Base-by-base conservation (phyloP, 2,888 invertebrate genomes). In the Ennomos erosarius region DNA sequence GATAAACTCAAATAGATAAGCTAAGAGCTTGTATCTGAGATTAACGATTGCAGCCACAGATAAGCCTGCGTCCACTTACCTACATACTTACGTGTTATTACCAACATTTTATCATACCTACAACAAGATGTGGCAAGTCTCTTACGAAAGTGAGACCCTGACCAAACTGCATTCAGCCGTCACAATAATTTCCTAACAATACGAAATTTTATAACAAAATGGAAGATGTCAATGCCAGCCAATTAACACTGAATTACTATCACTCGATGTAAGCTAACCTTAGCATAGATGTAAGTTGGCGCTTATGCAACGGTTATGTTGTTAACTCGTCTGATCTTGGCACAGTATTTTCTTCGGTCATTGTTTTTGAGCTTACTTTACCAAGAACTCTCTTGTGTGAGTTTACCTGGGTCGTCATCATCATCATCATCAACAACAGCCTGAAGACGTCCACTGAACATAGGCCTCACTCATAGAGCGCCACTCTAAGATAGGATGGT, bases 191-290 rank as follows among this genome's bases (percentile, higher is more conserved):
- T 57, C 68, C 52, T 57, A 62, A 66, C 59, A 44, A 54, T 55
- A 53, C 53, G 53, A 61, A 61, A 53, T 56, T 56, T 43, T 57
- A 52, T 56, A 55, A 55, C 54, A 60, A 62, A 63, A 56, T 59
- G 50, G 54, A 61, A 67, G 64, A 65, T 70, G 70, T 69, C 70
- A 70, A 68, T 70, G 70, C 63, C 70, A 60, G 9, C 34, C 38
- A 54, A 62, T 65, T 63, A 51, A 58, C 59, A 56, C 56, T 59
- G 58, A 35, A 38, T 10, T 36, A 53, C 59, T 64, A 62, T 67
- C 60, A 37, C 54, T 49, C 40, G 49, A 39, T 64, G 59, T 60
- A 62, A 65, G 52, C 53, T 54, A 65, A 59, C 62, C 61, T 64
- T 67, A 55, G 39, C 48, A 59, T 53, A 49, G 55, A 26, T 49